Percentiles rank a stretch among this genome's conserved stretches.
Evolutionary conservation across 2,888 invertebrate species (phyloP).

Genomic region (Nipponacmea schrenckii): DNA sequence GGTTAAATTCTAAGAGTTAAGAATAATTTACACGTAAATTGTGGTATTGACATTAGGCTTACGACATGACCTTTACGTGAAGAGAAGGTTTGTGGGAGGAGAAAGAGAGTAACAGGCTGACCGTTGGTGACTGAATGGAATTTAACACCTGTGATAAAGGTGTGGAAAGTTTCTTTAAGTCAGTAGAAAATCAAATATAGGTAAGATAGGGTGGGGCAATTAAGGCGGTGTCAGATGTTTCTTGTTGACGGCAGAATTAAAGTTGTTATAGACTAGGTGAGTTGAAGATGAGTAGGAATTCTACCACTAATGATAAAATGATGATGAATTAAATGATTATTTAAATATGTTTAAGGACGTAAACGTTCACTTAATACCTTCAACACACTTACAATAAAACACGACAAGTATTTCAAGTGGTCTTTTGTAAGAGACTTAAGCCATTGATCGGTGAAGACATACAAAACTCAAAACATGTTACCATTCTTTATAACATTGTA

Average conservation of each 20-base stretch:
- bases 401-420: not conserved
- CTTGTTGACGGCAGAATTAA: not conserved
- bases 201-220: constrained; percentile 6
- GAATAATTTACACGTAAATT: constrained; percentile 9
- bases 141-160: constrained; percentile 4
- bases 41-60: not conserved
- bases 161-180: constrained; percentile 7
- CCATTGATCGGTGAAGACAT: not conserved
- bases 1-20: constrained; percentile 6
- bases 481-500: not conserved
- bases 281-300: not conserved
- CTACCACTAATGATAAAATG: not conserved
- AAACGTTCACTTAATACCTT: not conserved
- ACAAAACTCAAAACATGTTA: not conserved
- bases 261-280: not conserved
- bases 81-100: constrained; percentile 2
- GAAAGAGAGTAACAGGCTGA: not conserved
- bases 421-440: not conserved
- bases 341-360: not conserved
- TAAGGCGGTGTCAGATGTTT: constrained; percentile 9
- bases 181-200: not conserved
- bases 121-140: not conserved
- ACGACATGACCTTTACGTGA: not conserved
- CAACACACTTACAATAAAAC: not conserved
- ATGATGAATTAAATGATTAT: not conserved